Percentiles rank a stretch among this genome's conserved stretches.
These are phyloP conservation scores for Lanistes nyassanus DNA, from an alignment of 1,140 invertebrate genomes.

Conservation along the genomic window DNA sequence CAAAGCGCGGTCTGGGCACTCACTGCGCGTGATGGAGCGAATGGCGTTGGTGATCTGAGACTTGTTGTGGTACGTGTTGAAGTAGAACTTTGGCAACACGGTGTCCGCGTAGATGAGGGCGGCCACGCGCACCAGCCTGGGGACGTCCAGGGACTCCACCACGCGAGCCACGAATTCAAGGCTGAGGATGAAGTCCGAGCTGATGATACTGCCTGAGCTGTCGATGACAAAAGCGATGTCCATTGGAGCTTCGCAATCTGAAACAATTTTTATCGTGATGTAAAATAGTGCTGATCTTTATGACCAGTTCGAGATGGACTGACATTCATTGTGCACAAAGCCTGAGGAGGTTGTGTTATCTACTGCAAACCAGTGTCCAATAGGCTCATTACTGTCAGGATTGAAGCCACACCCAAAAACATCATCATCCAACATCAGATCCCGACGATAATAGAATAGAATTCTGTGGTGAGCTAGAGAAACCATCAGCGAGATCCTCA, in stretches of 20 bases:
- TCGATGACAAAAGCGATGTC: conserved; percentile 44
- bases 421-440: too few relatives aligned
- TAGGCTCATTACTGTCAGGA: too few relatives aligned
- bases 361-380: too few relatives aligned
- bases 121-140: conserved; percentile 21
- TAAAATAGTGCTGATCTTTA: too few relatives aligned
- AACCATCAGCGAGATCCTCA: too few relatives aligned
- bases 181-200: conserved; percentile 29
- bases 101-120: conserved; percentile 5
- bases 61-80: conserved; percentile 8
- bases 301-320: too few relatives aligned
- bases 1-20: not conserved
- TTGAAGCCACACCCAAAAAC: too few relatives aligned
- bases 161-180: conserved; percentile 35
- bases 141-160: conserved; percentile 17
- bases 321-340: too few relatives aligned
- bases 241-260: conserved; percentile 43
- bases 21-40: not conserved
- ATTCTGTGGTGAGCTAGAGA: too few relatives aligned
- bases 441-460: too few relatives aligned
- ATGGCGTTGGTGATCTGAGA: not conserved
- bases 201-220: conserved; percentile 32
- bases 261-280: too few relatives aligned
- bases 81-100: conserved; percentile 5
- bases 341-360: too few relatives aligned